phyloP scores from a whole-genome alignment of 2,113 vertebrate species.

The Bothrops jararaca region DNA sequence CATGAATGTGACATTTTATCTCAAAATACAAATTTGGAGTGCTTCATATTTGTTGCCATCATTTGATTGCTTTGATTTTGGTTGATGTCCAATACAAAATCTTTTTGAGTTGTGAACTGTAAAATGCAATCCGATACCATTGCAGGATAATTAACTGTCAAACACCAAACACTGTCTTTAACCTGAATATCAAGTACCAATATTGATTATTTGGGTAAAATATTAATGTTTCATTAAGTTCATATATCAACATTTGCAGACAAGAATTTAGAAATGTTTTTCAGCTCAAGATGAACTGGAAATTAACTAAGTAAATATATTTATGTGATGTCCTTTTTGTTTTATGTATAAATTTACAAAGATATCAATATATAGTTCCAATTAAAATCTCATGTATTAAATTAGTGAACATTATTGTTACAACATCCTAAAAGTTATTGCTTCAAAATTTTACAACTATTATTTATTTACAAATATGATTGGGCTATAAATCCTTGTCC shows the following conservation, averaged over 20 bases:
- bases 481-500: neutral
- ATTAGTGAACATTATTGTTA: neutral
- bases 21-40: neutral
- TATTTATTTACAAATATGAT: neutral
- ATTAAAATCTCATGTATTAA: neutral
- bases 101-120: neutral
- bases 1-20: neutral
- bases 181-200: neutral
- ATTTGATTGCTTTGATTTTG: neutral
- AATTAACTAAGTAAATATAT: neutral
- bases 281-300: neutral
- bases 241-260: neutral
- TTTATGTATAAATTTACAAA: neutral
- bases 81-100: neutral
- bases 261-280: neutral
- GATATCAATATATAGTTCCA: neutral
- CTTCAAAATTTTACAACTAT: neutral
- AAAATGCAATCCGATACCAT: neutral
- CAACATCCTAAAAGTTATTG: neutral
- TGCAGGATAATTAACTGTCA: neutral
- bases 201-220: neutral
- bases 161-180: neutral
- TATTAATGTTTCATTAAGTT: neutral
- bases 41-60: neutral
- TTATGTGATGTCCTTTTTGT: neutral